These are phyloP conservation scores for Macrophya alboannulata DNA, from an alignment of 2,888 invertebrate species.

Conservation along the genomic window DNA sequence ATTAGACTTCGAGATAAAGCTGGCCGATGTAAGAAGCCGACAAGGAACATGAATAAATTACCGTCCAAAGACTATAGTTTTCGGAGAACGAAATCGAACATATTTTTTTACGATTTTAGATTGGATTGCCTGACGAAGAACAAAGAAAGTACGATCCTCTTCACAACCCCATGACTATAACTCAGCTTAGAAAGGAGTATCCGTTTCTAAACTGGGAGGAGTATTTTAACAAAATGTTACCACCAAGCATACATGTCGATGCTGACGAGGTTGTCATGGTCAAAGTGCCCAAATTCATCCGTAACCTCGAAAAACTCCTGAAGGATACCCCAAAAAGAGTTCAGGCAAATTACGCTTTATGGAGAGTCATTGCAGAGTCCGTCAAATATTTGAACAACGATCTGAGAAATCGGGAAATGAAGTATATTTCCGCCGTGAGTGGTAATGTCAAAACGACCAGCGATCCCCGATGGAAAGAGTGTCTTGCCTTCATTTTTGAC, in stretches of 20 bases:
- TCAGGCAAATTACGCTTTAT: constrained; percentile 95
- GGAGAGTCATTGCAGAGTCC: constrained; percentile 93
- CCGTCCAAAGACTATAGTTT: not conserved
- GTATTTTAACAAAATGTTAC: constrained; percentile 91
- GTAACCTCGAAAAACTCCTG: constrained; percentile 85
- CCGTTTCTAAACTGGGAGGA: constrained; percentile 91
- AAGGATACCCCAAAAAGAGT: constrained; percentile 84
- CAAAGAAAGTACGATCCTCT: constrained; percentile 93
- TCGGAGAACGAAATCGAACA: not conserved
- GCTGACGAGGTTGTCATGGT: constrained; percentile 91
- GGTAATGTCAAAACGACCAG: constrained; percentile 90
- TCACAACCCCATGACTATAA: constrained; percentile 95
- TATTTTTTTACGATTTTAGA: not conserved
- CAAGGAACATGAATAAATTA: not conserved
- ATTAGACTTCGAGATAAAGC: constrained; percentile 92
- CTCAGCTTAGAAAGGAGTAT: constrained; percentile 88
- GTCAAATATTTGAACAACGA: constrained; percentile 91
- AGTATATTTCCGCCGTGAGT: constrained; percentile 88
- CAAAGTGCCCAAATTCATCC: constrained; percentile 91
- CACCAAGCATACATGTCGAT: constrained; percentile 84
- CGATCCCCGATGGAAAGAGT: constrained; percentile 96
- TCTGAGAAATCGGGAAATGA: constrained; percentile 89
- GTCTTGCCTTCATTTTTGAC: constrained; percentile 90
- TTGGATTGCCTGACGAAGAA: constrained; percentile 83
- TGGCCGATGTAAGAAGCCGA: constrained; percentile 91